These are phyloP conservation scores for Apamea anceps DNA, from an alignment of 2,888 invertebrate genomes.

Conservation along the genomic window DNA sequence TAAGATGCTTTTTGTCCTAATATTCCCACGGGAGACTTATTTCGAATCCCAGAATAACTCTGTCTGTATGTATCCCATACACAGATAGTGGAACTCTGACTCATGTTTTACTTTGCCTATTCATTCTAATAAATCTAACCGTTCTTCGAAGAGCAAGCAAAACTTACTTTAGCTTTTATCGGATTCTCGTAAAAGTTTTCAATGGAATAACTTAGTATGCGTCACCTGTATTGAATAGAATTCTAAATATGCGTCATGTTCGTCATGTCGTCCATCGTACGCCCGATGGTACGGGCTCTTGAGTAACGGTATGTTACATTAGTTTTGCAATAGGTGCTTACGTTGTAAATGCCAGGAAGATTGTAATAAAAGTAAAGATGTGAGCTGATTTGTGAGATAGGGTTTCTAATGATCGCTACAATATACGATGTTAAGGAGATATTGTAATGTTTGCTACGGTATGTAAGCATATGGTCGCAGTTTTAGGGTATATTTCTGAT, in stretches of 20 bases:
- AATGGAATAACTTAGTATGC: constrained; percentile 19
- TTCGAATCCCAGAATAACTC: neutral
- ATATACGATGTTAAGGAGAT: neutral
- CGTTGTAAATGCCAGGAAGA: neutral
- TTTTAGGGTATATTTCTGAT: too few relatives aligned
- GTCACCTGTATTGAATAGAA: constrained; percentile 11
- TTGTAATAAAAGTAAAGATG: neutral
- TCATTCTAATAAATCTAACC: neutral
- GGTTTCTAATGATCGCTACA: neutral
- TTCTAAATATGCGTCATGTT: constrained; percentile 31
- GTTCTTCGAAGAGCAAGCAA: constrained; percentile 17
- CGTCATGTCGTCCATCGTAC: constrained; percentile 12
- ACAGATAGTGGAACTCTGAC: neutral
- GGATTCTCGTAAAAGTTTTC: constrained; percentile 13
- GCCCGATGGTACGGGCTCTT: neutral
- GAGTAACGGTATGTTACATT: constrained; percentile 31
- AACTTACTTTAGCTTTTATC: constrained; percentile 17
- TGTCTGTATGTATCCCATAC: neutral
- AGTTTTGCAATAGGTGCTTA: constrained; percentile 14
- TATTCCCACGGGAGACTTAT: too few relatives aligned
- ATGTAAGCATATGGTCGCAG: too few relatives aligned
- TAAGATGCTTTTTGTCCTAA: too few relatives aligned
- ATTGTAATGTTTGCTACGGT: too few relatives aligned
- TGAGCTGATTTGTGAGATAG: neutral
- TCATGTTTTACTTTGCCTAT: neutral